Percentiles rank a stretch among this genome's conserved stretches.
Conservation (phyloP, 23 tunicate genomes). For the Ascidia mentula region DNA sequence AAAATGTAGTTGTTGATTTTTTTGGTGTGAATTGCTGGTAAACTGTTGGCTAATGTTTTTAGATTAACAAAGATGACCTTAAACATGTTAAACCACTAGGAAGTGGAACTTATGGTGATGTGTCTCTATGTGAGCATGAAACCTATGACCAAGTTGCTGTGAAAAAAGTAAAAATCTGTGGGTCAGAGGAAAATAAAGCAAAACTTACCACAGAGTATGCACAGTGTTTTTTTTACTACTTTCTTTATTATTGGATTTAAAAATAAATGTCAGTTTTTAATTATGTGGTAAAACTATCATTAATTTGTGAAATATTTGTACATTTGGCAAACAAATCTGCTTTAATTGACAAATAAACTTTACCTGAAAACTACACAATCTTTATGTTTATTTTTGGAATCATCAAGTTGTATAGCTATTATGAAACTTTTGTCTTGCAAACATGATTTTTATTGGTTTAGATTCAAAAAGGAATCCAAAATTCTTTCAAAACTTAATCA, state of each 20-base stretch:
- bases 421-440: too few relatives aligned
- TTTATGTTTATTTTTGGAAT: not conserved
- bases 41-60: too few relatives aligned
- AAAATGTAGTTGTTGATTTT: too few relatives aligned
- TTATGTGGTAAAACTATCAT: not conserved
- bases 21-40: too few relatives aligned
- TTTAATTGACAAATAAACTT: not conserved
- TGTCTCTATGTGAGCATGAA: not conserved
- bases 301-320: not conserved
- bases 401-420: not conserved
- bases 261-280: too few relatives aligned
- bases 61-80: not conserved
- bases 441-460: not conserved
- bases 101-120: not conserved
- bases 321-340: not conserved
- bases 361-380: not conserved
- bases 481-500: not conserved
- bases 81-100: not conserved
- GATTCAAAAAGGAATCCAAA: slow-evolving; percentile 10
- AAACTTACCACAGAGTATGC: not conserved
- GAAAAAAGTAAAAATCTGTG: not conserved
- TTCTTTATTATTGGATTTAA: too few relatives aligned
- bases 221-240: too few relatives aligned
- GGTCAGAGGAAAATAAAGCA: not conserved
- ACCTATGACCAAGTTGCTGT: not conserved